These are phyloP conservation scores for Arenaria interpres DNA, from an alignment of 2,113 vertebrate species.

Conservation along the genomic window DNA sequence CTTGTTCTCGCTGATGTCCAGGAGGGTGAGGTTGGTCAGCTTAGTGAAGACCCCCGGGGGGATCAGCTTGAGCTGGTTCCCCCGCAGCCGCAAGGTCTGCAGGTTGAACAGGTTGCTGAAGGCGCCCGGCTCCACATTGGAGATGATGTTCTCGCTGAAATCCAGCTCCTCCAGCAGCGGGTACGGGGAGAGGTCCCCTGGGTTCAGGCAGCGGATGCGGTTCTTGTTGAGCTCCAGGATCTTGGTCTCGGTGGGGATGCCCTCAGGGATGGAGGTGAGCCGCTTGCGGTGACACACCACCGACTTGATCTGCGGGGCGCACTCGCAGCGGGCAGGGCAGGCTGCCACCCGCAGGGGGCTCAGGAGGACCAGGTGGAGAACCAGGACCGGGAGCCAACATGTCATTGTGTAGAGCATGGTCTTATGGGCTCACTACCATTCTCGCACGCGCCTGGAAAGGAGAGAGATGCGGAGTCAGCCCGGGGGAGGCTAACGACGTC, in stretches of 20 bases:
- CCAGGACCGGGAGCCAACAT: slow-evolving; percentile 78
- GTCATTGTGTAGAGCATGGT: slow-evolving; percentile 74
- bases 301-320: slow-evolving; percentile 74
- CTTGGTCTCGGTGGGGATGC: slow-evolving; percentile 87
- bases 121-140: slow-evolving; percentile 91
- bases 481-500: rapidly evolving
- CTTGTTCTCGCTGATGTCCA: slow-evolving; percentile 96
- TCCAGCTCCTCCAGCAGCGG: slow-evolving; percentile 90
- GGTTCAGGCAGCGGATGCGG: slow-evolving; percentile 92
- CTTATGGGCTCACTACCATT: slow-evolving; percentile 75
- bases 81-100: slow-evolving; percentile 83
- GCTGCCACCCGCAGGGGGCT: background rate
- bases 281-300: slow-evolving; percentile 90
- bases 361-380: slow-evolving; percentile 76
- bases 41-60: slow-evolving; percentile 90
- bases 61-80: slow-evolving; percentile 93
- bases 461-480: background rate
- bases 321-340: slow-evolving; percentile 93
- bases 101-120: slow-evolving; percentile 87
- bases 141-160: slow-evolving; percentile 92
- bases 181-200: slow-evolving; percentile 83
- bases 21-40: slow-evolving; percentile 88
- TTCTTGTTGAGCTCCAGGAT: slow-evolving; percentile 91
- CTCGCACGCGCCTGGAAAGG: slow-evolving; percentile 75
- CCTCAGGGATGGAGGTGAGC: slow-evolving; percentile 87